Evolutionary conservation across 2,113 vertebrate genomes (phyloP).

Genomic region (Gymnarchus niloticus): DNA sequence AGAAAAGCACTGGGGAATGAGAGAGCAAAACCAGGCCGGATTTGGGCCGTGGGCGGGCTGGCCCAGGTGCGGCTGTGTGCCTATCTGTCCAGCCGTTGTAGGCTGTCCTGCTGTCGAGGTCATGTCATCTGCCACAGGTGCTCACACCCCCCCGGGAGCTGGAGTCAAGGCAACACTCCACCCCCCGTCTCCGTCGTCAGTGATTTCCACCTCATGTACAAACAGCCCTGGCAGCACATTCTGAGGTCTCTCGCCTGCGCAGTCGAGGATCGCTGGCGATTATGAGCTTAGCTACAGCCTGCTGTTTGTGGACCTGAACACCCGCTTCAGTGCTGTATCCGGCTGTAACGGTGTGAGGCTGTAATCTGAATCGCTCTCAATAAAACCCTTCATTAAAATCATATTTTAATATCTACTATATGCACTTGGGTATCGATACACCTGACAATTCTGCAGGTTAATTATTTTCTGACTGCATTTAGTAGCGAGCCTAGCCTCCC

Average conservation of each 20-base stretch:
- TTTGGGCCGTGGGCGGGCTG: neutral
- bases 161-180: neutral
- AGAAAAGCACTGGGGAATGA: neutral
- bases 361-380: neutral
- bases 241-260: neutral
- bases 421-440: neutral
- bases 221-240: neutral
- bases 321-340: neutral
- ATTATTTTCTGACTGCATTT: neutral
- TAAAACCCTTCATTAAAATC: neutral
- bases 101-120: neutral
- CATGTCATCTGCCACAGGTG: conserved; percentile 4
- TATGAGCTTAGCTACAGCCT: neutral
- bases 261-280: neutral
- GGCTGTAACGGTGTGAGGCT: neutral
- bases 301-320: neutral
- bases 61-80: neutral
- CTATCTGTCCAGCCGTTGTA: neutral
- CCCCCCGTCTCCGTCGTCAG: neutral
- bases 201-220: neutral
- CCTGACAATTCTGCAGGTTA: neutral
- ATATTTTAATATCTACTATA: neutral
- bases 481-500: neutral
- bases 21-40: neutral
- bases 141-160: neutral